Base-by-base conservation (phyloP, 2,888 invertebrate genomes). In the Cryptops parisi region DNA sequence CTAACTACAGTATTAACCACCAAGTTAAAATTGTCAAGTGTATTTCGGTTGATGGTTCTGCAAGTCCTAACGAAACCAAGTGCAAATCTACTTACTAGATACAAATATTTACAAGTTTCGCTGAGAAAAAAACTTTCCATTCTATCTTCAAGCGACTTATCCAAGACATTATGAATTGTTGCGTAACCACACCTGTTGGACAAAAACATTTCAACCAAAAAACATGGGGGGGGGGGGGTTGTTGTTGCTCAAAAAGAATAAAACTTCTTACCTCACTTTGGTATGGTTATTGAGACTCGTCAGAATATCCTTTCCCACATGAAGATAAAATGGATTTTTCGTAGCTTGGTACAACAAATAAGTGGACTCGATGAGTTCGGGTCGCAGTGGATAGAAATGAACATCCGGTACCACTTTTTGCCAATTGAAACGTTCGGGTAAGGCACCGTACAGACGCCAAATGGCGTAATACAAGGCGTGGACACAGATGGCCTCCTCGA, bases 111-210 rank as follows among this genome's bases (percentile, higher is more conserved):
- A 64, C 76, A 74, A 3, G 79, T 79, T 67, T 79, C 79, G 58
- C 76, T 74, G 5, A 79, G 66, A 63, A 79, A 79, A 63, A 79
- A 79, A 57, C 76, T 76, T 62, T 79, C 79, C 78, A 79, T 79
- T 52, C 79, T 64, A 62, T 78, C 77, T 64, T 79, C 79, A 39
- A 76, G 63, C 55, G 72, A 72, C 64, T 74, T 77, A 55, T 76
- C 76, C 22, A 68, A 62, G 6, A 79, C 78, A 67, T 76, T 74
- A 65, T 79, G 78, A 17, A 79, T 73, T 2, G 78, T 79, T 12
- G 78, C 78, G 66, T 76, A 79, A 1, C 79, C 79, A 67, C 79
- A 79, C 58, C 72, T 69, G 38, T 3, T 21, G 23, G 54, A n/a
- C n/a, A n/a, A n/a, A n/a, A n/a, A n/a, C n/a, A n/a, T n/a, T n/a